These are phyloP conservation scores for Eolophus roseicapilla DNA, from an alignment of 2,113 vertebrate species.

Conservation along the genomic window DNA sequence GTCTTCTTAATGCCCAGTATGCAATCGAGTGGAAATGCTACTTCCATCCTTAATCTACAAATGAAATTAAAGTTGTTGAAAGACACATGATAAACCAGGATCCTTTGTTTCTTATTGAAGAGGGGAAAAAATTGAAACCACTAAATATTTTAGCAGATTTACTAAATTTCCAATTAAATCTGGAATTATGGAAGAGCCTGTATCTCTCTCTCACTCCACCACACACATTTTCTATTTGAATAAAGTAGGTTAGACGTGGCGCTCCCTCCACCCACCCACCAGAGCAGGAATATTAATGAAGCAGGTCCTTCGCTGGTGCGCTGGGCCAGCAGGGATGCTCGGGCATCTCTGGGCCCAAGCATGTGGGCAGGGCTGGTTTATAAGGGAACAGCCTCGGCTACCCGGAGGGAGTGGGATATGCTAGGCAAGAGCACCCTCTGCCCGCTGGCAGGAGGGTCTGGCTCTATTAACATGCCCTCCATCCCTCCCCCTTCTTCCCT, in stretches of 20 bases:
- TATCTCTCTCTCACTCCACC: conserved; percentile 53
- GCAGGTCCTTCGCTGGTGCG: not conserved
- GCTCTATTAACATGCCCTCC: conserved; percentile 51
- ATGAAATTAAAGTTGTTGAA: conserved; percentile 89
- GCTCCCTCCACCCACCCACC: conserved; percentile 7
- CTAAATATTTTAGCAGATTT: conserved; percentile 86
- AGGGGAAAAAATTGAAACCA: conserved; percentile 75
- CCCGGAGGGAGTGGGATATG: conserved; percentile 63
- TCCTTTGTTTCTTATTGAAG: conserved; percentile 76
- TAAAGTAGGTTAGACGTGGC: conserved; percentile 47
- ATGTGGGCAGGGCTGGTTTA: not conserved
- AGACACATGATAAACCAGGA: conserved; percentile 78
- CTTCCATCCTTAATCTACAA: conserved; percentile 84
- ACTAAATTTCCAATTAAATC: conserved; percentile 85
- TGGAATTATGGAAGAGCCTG: conserved; percentile 62
- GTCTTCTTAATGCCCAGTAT: conserved; percentile 77
- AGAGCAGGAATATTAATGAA: conserved; percentile 20
- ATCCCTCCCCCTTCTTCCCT: conserved; percentile 40
- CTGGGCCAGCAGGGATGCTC: not conserved
- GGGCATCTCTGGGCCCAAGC: not conserved
- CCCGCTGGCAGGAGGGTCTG: conserved; percentile 75
- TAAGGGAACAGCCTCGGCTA: not conserved
- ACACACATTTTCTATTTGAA: conserved; percentile 49
- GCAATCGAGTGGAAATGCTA: conserved; percentile 85
- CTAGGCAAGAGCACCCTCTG: conserved; percentile 81